Evolutionary conservation across 2,113 vertebrate genomes (phyloP), one percentile per base, ranked within the genome.

Genomic region (Asarcornis scutulata): DNA sequence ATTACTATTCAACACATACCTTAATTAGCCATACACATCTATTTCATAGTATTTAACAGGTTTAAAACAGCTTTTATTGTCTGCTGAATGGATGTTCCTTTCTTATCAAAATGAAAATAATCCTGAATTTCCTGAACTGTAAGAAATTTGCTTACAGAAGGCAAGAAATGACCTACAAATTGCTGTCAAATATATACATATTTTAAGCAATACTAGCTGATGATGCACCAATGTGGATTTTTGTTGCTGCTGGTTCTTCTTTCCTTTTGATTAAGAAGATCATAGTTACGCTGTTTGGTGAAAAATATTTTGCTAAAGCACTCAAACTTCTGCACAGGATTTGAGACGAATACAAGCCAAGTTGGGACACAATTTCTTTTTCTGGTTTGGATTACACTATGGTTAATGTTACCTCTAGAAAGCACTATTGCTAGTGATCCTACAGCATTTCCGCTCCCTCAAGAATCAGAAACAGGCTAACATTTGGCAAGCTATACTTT

Each of bases 1-100:
- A 98, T 98, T 98, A 98, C 95, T 94, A 97, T 98, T 98, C 98
- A 98, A 98, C 96, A 97, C 97, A 98, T 98, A 98, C 93, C 97
- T 98, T 98, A 98, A 98, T 98, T 98, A 98, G 96, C 95, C 93
- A 90, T 96, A 96, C 96, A 96, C 94, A 98, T 96, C 95, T 96
- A 98, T 96, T 97, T 97, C 97, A 96, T 97, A 96, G 94, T 90
- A 96, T 95, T 98, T 96, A 97, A 86, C 88, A 88, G 68, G 68
- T 96, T 97, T 97, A 91, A 97, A 91, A 93, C 83, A 95, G 91
- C 85, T 91, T 94, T 94, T 92, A 74, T 96, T 94, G 55, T 97
- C 90, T 96, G 29, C 29, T 58, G 89, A 96, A 94, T 69, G 52
- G 72, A 92, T 84, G 78, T 83, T 90, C 96, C 59, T 83, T 88